Evolutionary conservation across 2,888 invertebrate species (phyloP).

Genomic region (Ptychoptera albimana): DNA sequence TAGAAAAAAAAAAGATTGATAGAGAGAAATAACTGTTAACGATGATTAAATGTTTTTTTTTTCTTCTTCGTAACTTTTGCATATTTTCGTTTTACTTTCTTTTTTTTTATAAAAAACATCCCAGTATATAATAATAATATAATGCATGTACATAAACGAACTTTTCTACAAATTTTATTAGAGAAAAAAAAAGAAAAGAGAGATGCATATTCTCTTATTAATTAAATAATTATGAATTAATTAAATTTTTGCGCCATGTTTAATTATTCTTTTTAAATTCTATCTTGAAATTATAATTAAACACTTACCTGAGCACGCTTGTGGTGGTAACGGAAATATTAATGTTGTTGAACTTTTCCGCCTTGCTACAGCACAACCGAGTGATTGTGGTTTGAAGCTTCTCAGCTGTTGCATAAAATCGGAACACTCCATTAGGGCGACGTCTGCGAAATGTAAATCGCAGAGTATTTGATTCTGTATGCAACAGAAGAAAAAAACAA

Average conservation of each 20-base stretch:
- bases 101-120: too few species aligned
- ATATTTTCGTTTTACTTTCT: too few species aligned
- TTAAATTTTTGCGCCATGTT: too few species aligned
- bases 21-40: background rate
- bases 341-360: constrained; percentile 87
- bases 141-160: too few species aligned
- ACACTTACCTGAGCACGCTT: constrained; percentile 92
- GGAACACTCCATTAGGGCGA: constrained; percentile 91
- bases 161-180: too few species aligned
- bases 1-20: background rate
- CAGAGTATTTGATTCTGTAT: constrained; percentile 77
- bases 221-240: too few species aligned
- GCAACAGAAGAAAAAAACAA: background rate
- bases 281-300: too few species aligned
- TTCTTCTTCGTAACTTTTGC: background rate
- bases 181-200: too few species aligned
- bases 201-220: too few species aligned
- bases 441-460: constrained; percentile 93
- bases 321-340: constrained; percentile 85
- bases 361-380: constrained; percentile 87
- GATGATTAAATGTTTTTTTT: background rate
- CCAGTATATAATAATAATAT: too few species aligned
- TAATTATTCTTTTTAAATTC: too few species aligned
- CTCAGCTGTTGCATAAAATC: constrained; percentile 95
- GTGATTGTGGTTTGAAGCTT: constrained; percentile 88